phyloP scores from a whole-genome alignment of 2,113 vertebrate genomes.

The Sclerurus mexicanus region DNA sequence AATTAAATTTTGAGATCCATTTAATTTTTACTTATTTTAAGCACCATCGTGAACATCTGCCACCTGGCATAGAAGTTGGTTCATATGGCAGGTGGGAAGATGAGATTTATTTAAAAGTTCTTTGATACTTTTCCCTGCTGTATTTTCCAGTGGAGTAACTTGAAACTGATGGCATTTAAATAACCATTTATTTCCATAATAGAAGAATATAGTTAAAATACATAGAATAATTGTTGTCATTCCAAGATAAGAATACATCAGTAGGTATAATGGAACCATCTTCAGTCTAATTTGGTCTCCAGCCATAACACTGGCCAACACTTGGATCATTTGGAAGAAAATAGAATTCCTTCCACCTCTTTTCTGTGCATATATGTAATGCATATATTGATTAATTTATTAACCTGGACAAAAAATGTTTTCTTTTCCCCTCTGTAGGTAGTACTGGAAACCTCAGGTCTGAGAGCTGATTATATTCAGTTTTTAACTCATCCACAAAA shows the following conservation, averaged over 20 bases:
- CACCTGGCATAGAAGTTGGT: conserved; percentile 74
- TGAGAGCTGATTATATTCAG: background rate
- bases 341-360: background rate
- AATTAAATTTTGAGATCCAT: conserved; percentile 68
- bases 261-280: conserved; percentile 53
- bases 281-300: conserved; percentile 48
- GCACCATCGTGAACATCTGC: conserved; percentile 75
- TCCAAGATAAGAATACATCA: conserved; percentile 56
- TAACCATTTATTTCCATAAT: conserved; percentile 74
- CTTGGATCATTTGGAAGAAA: conserved; percentile 29
- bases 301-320: conserved; percentile 17
- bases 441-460: background rate
- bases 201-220: conserved; percentile 68
- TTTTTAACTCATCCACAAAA: background rate
- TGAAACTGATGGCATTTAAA: conserved; percentile 75
- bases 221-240: conserved; percentile 59
- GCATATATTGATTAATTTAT: background rate
- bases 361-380: background rate
- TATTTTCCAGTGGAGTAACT: conserved; percentile 70
- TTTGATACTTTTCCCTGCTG: conserved; percentile 67
- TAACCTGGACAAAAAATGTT: background rate
- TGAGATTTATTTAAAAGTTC: conserved; percentile 77
- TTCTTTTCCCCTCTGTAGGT: background rate
- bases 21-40: conserved; percentile 78
- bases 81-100: conserved; percentile 72